These are phyloP conservation scores for Drosophila varians DNA, from an alignment of 1,140 invertebrate genomes.

Conservation along the genomic window DNA sequence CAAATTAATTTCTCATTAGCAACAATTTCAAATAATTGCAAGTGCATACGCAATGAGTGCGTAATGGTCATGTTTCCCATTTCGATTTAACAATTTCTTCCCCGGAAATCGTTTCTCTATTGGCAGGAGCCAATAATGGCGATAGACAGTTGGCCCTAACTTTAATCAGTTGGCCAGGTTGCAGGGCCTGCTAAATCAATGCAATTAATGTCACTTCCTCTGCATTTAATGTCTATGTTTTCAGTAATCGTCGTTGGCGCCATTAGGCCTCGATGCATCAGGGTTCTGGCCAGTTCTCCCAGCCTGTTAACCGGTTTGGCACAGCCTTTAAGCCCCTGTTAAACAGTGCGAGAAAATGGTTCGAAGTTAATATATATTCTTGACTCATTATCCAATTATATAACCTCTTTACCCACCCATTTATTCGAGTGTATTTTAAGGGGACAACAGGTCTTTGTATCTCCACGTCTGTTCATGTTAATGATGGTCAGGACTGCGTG, in stretches of 20 bases:
- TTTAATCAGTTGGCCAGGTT: conserved; percentile 58
- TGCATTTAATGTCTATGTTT: conserved; percentile 79
- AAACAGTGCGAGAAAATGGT: not conserved
- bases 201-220: conserved; percentile 80
- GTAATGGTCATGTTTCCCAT: conserved; percentile 17
- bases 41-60: conserved; percentile 60
- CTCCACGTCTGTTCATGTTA: conserved; percentile 24
- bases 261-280: conserved; percentile 34
- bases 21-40: conserved; percentile 71
- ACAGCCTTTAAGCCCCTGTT: not conserved
- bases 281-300: conserved; percentile 6
- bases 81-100: not conserved
- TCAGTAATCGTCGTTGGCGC: conserved; percentile 70
- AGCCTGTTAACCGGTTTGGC: conserved; percentile 27
- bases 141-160: conserved; percentile 10
- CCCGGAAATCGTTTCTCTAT: conserved; percentile 17
- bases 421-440: conserved; percentile 1
- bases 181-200: conserved; percentile 68
- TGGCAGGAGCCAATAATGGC: conserved; percentile 9
- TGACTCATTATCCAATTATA: too few species aligned
- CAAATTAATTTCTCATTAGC: conserved; percentile 76
- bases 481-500: conserved; percentile 18
- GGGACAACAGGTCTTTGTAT: conserved; percentile 32
- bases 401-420: too few species aligned
- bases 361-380: too few species aligned